A percentile compares a stretch with the other conserved stretches of the same genome.
Evolutionary conservation across 2,888 invertebrate genomes (phyloP).

Genomic region (Odiellus spinosus): DNA sequence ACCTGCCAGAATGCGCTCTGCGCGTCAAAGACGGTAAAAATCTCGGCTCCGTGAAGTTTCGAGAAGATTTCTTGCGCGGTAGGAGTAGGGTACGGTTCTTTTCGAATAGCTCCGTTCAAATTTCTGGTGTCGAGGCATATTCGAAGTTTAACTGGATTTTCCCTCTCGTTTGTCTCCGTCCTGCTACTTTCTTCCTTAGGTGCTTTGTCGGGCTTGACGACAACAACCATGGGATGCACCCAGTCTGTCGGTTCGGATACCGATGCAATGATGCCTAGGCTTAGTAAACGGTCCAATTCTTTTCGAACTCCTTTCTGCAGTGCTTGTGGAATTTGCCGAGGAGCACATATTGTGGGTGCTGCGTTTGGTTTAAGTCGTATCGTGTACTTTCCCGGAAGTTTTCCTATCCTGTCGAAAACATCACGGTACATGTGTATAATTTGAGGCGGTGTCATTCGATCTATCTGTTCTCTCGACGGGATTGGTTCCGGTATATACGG

Average conservation of each 20-base stretch:
- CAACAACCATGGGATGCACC: too few relatives aligned
- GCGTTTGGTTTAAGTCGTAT: background rate
- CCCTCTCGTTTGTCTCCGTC: too few relatives aligned
- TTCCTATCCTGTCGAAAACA: too few relatives aligned
- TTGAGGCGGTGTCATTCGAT: too few relatives aligned
- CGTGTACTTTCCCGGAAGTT: too few relatives aligned
- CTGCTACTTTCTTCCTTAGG: too few relatives aligned
- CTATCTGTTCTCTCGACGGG: too few relatives aligned
- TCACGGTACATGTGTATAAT: too few relatives aligned
- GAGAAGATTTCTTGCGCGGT: conserved; percentile 1
- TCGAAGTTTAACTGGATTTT: too few relatives aligned
- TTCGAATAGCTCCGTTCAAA: conserved; percentile 5
- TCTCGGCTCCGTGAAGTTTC: conserved; percentile 2
- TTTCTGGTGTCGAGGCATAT: conserved; percentile 7
- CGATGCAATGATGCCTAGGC: conserved; percentile 2
- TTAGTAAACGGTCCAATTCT: conserved; percentile 5
- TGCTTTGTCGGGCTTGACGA: too few relatives aligned
- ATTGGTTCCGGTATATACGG: too few relatives aligned
- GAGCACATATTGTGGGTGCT: background rate
- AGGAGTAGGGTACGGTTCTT: conserved; percentile 4
- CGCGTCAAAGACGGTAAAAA: conserved; percentile 6
- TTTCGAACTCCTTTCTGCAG: conserved; percentile 5
- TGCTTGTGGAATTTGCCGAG: conserved; percentile 1
- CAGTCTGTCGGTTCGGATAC: conserved; percentile 2
- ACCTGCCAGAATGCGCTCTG: conserved; percentile 5